Evolutionary conservation across 2,797 vertebrate genomes (phyloP), one percentile per base, ranked within the genome.

Genomic region (Falco concolor): DNA sequence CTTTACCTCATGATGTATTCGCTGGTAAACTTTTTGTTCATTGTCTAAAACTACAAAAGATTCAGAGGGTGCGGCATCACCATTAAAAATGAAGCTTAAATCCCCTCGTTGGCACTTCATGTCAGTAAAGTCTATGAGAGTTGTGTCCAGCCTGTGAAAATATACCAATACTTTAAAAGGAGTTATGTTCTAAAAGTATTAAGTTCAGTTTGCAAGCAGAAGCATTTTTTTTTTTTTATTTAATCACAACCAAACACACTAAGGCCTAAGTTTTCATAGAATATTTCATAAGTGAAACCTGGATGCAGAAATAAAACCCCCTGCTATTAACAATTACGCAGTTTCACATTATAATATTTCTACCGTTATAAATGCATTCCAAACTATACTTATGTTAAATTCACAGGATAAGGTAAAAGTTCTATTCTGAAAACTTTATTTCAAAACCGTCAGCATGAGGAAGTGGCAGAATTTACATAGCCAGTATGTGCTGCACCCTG

Each of bases 61-160:
- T 98, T 99, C 99, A 2, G 99, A 99, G 92, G 99, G 99, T 34
- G 98, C 78, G 8, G 99, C 99, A 12, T 99, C 99, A 49, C 99
- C 99, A 2, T 98, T 99, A 97, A 99, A 99, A 98, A 99, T 99
- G 98, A 99, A 99, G 97, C 99, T 99, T 74, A 99, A 97, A 96
- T 99, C 99, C 84, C 99, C 99, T 69, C 99, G 99, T 98, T 99
- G 99, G 98, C 99, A 99, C 98, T 99, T 99, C 99, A 99, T 99
- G 97, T 99, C 99, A 5, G 99, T 99, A 98, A 99, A 99, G 97
- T 99, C 99, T 96, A 99, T 99, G 94, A 99, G 98, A 84, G 99
- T 99, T 65, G 99, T 99, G 98, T 99, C 99, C 97, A 99, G 98
- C 98, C 99, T 99, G 94, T 42, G 89, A 83, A 96, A 93, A 91